Base-by-base conservation (phyloP, 1,140 invertebrate species). In the Odontomachus brunneus region DNA sequence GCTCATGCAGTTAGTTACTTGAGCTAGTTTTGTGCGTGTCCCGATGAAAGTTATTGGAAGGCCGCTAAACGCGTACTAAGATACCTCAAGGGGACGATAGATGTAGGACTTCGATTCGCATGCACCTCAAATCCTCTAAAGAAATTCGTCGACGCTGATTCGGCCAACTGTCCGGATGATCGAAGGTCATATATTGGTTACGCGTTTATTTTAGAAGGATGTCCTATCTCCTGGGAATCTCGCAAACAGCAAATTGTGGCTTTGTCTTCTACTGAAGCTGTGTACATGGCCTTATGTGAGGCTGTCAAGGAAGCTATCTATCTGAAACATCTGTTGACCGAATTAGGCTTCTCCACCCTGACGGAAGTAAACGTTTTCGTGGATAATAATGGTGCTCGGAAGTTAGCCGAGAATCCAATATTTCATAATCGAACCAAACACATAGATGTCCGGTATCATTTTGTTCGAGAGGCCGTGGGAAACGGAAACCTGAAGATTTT, bases 151-250 rank as follows among this genome's bases (percentile, higher is more conserved):
- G 53, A 72, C 33, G 53, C 69, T 3, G 55, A 72, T 12, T 65
- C n/a, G 62, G 62, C 29, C 0, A 44, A 44, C n/a, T 48, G 62
- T 55, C 26, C 12, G 0, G 14, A 38, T 1, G 69, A 57, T 4
- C 33, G 69, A 1, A 72, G 26, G 7, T 72, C 69, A 2, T 72
- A 72, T 22, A 72, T 51, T 0, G 53, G 53, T 12, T 72, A 87
- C 53, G 91, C 93, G 84, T 94, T 92, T 80, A 15, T 57, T 14
- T 19, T 59, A 59, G 9, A 11, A 33, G n/a, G 29, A 4, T 72
- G 69, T 19, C 3, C 44, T 1, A 22, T 49, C 9, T 19, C 55
- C 12, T 74, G 71, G 53, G 19, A 49, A 19, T 17, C 55, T 0
- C 26, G 15, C 24, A 4, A 0, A 51, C 44, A 0, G 29, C 29